Conservation (phyloP, 1,140 invertebrate genomes). For the Tetramorium parvispinum region DNA sequence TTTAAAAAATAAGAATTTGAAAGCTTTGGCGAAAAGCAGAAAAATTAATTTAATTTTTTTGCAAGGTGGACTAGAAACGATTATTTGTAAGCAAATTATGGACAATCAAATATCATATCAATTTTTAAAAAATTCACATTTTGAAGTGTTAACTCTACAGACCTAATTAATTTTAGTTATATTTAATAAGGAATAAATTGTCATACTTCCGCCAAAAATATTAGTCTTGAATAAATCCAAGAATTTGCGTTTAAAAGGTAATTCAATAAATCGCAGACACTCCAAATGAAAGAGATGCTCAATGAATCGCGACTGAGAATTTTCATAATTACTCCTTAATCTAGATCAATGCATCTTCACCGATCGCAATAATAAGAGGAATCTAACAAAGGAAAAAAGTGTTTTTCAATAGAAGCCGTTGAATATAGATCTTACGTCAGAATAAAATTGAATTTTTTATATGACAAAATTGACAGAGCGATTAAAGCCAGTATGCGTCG, state of each 20-base stretch:
- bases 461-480: conserved; percentile 7
- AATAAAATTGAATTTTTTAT: background rate
- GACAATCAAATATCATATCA: too few species aligned
- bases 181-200: background rate
- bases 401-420: background rate
- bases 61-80: too few species aligned
- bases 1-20: background rate
- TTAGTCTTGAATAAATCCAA: background rate
- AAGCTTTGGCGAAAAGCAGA: background rate
- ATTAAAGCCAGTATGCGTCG: background rate
- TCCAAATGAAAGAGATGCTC: background rate
- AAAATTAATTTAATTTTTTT: background rate
- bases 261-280: background rate
- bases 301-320: conserved; percentile 3
- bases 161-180: background rate
- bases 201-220: background rate
- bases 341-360: background rate
- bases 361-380: background rate
- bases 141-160: too few species aligned
- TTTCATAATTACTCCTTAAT: conserved; percentile 12
- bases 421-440: background rate
- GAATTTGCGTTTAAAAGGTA: background rate
- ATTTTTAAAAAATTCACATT: too few species aligned
- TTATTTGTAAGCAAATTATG: too few species aligned
- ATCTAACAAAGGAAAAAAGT: background rate